These are phyloP conservation scores for Boulengeromyrus knoepffleri DNA, from an alignment of 2,113 vertebrate genomes.

Conservation along the genomic window DNA sequence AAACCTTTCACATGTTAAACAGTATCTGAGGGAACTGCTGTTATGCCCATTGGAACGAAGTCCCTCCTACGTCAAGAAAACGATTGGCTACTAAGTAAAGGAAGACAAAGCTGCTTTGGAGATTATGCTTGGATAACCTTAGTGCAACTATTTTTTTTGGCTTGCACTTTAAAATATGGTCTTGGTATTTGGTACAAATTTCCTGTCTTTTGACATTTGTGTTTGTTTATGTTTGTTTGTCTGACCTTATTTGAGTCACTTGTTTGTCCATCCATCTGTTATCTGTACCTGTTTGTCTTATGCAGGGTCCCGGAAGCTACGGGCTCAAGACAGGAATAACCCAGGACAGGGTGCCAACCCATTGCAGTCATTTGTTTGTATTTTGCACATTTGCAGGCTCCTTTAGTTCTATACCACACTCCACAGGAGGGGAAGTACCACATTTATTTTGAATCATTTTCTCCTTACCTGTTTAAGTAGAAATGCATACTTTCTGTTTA, in stretches of 20 bases:
- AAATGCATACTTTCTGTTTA: background rate
- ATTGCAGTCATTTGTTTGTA: background rate
- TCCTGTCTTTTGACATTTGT: background rate
- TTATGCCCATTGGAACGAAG: background rate
- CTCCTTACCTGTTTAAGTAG: background rate
- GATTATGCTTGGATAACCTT: background rate
- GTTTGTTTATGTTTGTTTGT: background rate
- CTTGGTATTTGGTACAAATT: background rate
- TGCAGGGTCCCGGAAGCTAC: no score
- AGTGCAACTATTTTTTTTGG: background rate
- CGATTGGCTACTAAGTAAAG: background rate
- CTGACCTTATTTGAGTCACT: background rate
- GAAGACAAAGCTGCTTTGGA: background rate
- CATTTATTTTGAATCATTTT: background rate
- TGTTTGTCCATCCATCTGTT: background rate
- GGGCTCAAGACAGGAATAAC: background rate
- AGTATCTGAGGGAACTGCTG: background rate
- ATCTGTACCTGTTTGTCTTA: background rate
- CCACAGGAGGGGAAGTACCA: background rate
- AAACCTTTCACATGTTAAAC: background rate
- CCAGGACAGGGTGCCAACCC: background rate
- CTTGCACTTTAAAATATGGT: background rate
- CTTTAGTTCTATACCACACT: background rate
- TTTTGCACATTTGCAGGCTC: background rate
- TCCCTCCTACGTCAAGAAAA: background rate